Evolutionary conservation across 2,113 vertebrate species (phyloP).

Genomic region (Myotis yumanensis): DNA sequence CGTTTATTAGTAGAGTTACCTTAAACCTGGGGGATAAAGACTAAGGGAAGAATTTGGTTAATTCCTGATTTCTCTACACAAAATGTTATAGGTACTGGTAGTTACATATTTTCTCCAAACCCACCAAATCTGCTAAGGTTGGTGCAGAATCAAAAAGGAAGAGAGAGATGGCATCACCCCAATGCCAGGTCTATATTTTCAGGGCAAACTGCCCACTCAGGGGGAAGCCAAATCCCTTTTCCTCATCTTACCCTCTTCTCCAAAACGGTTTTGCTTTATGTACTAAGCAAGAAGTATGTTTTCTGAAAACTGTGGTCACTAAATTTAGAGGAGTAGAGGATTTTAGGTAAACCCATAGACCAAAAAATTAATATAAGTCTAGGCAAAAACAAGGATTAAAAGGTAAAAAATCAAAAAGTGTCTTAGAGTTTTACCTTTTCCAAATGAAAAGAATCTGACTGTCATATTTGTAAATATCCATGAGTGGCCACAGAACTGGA

Average conservation of each 20-base stretch:
- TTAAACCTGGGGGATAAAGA: constrained; percentile 9
- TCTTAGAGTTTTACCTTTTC: constrained; percentile 86
- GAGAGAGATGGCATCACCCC: not conserved
- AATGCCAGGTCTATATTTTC: not conserved
- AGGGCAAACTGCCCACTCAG: not conserved
- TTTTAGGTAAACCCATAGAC: not conserved
- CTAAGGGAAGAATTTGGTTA: constrained; percentile 7
- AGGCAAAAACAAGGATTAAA: not conserved
- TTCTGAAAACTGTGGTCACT: not conserved
- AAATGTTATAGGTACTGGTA: not conserved
- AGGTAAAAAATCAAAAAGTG: constrained; percentile 23
- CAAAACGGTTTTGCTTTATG: not conserved
- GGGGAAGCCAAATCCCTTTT: not conserved
- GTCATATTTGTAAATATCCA: constrained; percentile 96
- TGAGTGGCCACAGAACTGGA: constrained; percentile 97
- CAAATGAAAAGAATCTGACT: constrained; percentile 93
- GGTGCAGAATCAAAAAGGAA: not conserved
- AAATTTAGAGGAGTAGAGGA: not conserved
- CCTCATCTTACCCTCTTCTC: not conserved
- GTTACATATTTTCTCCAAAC: constrained; percentile 28
- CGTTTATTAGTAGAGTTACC: constrained; percentile 2
- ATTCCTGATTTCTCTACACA: constrained; percentile 14
- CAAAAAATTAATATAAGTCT: not conserved
- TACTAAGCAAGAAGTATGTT: not conserved
- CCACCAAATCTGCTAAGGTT: not conserved